Evolutionary conservation across 1,140 invertebrate species (phyloP), one percentile per base, ranked within the genome.

Genomic region (Cydia fagiglandana): DNA sequence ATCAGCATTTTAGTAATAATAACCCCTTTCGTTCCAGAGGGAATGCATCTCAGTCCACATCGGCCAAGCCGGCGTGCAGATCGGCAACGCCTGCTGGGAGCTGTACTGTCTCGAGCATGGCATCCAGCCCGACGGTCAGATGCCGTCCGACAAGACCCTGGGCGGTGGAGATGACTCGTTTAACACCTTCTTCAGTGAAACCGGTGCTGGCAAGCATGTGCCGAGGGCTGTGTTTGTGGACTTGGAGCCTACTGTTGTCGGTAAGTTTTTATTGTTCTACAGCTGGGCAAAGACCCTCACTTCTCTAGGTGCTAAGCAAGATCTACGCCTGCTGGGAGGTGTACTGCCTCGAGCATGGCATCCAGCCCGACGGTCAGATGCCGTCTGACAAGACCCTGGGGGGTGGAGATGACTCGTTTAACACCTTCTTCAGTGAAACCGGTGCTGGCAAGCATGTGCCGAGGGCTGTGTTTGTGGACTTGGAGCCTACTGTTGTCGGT

Each of bases 41-140:
- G 97, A 98, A 94, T 97, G 96, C 86, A 96, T 98, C 84, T 97
- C 96, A 81, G 95, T 98, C 78, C 97, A 98, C 91, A 95, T 98
- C 83, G 97, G 97, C 64, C 97, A 98, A 93, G 97, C 97, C 77
- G 97, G 97, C 68, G 97, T 97, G 4, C 97, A 98, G 93, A 97
- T 98, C 86, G 97, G 97, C 79, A 97, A 97, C 88, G 96, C 96
- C 73, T 96, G 95, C 87, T 96, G 96, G 96, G 97, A 98, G 88
- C 93, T 98, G 75, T 98, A 98, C 93, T 98, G 97, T 88, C 91
- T 98, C 81, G 97, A 98, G 90, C 97, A 98, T 93, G 97, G 97
- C 34, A 98, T 98, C 87, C 96, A 98, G 89, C 97, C 97, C 66
- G 97, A 98, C 93, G 97, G 97, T 4, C 94, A 95, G 86, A 96